phyloP scores from a whole-genome alignment of 2,797 vertebrate genomes.

The Chiloscyllium punctatum region DNA sequence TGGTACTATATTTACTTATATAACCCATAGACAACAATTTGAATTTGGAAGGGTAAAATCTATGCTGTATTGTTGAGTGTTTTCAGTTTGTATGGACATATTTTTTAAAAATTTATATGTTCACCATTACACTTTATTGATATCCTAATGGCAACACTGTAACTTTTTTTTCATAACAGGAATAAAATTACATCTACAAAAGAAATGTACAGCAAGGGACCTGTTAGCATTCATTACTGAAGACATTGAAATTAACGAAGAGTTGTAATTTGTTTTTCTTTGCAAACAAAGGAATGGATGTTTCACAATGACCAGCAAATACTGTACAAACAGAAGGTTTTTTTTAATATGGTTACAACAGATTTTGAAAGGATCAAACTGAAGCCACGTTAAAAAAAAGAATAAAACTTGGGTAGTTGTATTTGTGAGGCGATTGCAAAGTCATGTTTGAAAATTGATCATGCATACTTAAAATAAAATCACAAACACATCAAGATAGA shows the following conservation, averaged over 20 bases:
- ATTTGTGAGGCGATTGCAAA: not conserved
- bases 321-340: slow-evolving; percentile 19
- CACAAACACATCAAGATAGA: not conserved
- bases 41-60: not conserved
- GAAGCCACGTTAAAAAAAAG: not conserved
- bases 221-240: not conserved
- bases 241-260: not conserved
- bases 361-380: not conserved
- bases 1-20: not conserved
- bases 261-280: not conserved
- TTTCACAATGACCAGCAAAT: not conserved
- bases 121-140: not conserved
- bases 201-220: not conserved
- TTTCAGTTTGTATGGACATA: not conserved
- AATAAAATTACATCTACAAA: not conserved
- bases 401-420: not conserved
- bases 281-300: slow-evolving; percentile 14
- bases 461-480: not conserved
- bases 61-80: not conserved
- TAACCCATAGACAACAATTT: not conserved
- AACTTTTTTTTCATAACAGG: not conserved
- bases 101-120: not conserved
- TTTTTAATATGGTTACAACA: not conserved
- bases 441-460: not conserved
- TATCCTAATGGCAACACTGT: slow-evolving; percentile 16